Conservation (phyloP, 53 echinoderm and acorn worm genomes). For the Apostichopus leukothele region DNA sequence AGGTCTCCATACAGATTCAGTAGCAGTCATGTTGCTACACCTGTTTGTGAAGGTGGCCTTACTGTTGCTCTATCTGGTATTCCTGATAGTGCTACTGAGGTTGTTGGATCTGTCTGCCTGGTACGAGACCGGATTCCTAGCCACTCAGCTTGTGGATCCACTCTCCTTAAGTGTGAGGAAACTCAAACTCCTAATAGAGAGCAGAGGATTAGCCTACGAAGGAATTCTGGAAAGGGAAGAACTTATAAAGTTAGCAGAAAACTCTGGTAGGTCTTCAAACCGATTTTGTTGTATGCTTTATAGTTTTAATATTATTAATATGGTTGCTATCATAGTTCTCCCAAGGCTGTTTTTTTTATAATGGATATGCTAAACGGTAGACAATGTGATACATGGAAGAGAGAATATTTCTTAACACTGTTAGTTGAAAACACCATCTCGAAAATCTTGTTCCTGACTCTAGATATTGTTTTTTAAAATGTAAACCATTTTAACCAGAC, state of each 20-base stretch:
- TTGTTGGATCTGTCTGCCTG: conserved; percentile 77
- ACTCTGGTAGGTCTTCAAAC: conserved; percentile 64
- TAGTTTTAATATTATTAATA: too few species aligned
- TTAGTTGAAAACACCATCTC: too few species aligned
- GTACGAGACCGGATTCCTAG: conserved; percentile 91
- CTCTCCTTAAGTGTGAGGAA: conserved; percentile 83
- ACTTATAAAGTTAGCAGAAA: conserved; percentile 62
- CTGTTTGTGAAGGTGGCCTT: conserved; percentile 63
- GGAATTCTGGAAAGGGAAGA: conserved; percentile 87
- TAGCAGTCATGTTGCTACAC: conserved; percentile 53
- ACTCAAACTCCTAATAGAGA: conserved; percentile 81
- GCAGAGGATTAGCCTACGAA: conserved; percentile 84
- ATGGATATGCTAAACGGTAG: too few species aligned
- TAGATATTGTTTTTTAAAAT: too few species aligned
- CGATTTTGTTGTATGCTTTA: too few species aligned
- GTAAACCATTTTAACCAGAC: too few species aligned
- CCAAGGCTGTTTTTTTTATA: too few species aligned
- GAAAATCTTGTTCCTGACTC: too few species aligned
- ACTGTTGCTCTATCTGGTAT: conserved; percentile 66
- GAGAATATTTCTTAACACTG: too few species aligned
- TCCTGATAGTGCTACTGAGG: conserved; percentile 75
- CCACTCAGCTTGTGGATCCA: conserved; percentile 81
- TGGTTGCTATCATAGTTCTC: too few species aligned
- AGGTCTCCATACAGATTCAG: conserved; percentile 20
- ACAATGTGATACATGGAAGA: too few species aligned